phyloP scores from a whole-genome alignment of 2,113 vertebrate genomes.

The Strix uralensis region DNA sequence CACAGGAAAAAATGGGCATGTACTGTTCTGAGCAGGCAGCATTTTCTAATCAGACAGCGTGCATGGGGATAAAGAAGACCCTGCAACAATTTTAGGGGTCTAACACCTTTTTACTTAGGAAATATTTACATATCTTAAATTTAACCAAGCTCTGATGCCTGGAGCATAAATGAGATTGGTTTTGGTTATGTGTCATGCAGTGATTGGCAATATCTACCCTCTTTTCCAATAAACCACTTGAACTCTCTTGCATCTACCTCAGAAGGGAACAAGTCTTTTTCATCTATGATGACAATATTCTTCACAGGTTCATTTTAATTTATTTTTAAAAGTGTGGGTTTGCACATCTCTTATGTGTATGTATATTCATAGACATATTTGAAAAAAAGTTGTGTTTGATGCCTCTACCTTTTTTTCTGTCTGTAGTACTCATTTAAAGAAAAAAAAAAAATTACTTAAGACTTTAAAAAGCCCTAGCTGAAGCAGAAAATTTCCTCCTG shows the following conservation, averaged over 20 bases:
- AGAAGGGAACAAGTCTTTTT: background rate
- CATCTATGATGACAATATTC: background rate
- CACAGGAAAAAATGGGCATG: rapidly evolving
- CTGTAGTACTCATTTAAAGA: background rate
- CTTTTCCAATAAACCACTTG: background rate
- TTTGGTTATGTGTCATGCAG: background rate
- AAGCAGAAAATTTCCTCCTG: background rate
- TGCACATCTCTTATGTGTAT: background rate
- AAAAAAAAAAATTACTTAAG: background rate
- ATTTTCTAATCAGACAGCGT: background rate
- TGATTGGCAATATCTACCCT: background rate
- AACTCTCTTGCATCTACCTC: background rate
- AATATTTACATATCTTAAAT: background rate
- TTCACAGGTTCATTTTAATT: background rate
- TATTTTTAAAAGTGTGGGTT: background rate
- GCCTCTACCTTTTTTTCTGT: background rate
- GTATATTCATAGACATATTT: background rate
- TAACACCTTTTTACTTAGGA: background rate
- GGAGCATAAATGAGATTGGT: background rate
- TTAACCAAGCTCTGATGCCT: background rate
- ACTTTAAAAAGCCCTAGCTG: background rate
- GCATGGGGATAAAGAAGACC: background rate
- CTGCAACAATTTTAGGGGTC: background rate
- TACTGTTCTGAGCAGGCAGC: background rate
- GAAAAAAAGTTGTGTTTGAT: background rate